Conservation (phyloP, 2,113 vertebrate genomes). For the Poeciliopsis turrubarensis region DNA sequence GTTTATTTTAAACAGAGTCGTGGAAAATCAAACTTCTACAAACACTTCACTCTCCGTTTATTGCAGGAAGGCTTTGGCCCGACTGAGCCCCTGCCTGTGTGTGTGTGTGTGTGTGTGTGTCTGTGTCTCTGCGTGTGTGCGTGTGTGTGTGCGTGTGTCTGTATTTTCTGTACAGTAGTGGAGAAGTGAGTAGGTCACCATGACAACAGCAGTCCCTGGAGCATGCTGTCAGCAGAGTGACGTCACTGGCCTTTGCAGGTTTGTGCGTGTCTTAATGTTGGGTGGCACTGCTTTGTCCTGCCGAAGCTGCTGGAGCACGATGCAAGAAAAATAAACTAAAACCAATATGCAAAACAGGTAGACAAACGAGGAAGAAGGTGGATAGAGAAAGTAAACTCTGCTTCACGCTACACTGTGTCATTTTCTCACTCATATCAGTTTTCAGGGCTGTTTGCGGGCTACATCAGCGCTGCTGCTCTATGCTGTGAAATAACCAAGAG, state of each 20-base stretch:
- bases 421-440: slow-evolving; percentile 5
- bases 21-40: no score
- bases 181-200: slow-evolving; percentile 65
- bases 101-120: not conserved
- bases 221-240: slow-evolving; percentile 61
- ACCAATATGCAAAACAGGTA: not conserved
- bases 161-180: slow-evolving; percentile 11
- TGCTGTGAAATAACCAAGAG: slow-evolving; percentile 10
- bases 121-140: not conserved
- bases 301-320: not conserved
- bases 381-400: slow-evolving; percentile 1
- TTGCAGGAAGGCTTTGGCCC: slow-evolving; percentile 1
- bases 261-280: slow-evolving; percentile 15
- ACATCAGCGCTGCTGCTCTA: not conserved
- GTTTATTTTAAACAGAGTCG: no score
- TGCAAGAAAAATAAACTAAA: slow-evolving; percentile 15
- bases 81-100: not conserved
- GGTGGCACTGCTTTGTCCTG: slow-evolving; percentile 10
- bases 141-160: not conserved
- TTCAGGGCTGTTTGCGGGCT: not conserved
- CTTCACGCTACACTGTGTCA: slow-evolving; percentile 24
- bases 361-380: slow-evolving; percentile 10
- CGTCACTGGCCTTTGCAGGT: slow-evolving; percentile 37
- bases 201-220: slow-evolving; percentile 72
- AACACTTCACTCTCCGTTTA: not conserved